These are phyloP conservation scores for Takifugu flavidus DNA, from an alignment of 2,113 vertebrate species.

Conservation along the genomic window DNA sequence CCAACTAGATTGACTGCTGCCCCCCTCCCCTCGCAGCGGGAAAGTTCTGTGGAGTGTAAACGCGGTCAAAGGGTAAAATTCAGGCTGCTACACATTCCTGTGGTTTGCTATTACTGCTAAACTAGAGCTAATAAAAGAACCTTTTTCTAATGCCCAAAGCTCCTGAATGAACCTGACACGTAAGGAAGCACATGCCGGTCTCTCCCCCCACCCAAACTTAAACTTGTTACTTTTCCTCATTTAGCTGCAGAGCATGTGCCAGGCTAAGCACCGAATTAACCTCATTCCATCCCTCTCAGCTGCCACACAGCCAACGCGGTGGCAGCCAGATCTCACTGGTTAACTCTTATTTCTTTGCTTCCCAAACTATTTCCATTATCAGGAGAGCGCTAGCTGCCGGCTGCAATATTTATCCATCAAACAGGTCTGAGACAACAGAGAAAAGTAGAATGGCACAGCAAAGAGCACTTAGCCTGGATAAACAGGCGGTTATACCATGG, in stretches of 20 bases:
- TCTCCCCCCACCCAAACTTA: neutral
- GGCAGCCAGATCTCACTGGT: conserved; percentile 19
- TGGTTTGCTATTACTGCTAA: no score
- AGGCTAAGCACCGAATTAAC: conserved; percentile 4
- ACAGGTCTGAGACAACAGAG: conserved; percentile 64
- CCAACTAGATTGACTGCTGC: no score
- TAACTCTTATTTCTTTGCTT: conserved; percentile 53
- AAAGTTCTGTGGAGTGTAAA: no score
- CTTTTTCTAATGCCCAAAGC: neutral
- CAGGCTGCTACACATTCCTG: no score
- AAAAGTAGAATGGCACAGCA: conserved; percentile 61
- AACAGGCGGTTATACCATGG: conserved; percentile 65
- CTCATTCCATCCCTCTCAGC: conserved; percentile 39
- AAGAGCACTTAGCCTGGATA: conserved; percentile 73
- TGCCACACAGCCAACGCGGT: conserved; percentile 21
- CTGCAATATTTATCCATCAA: conserved; percentile 75
- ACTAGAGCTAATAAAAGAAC: no score
- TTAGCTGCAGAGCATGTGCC: neutral
- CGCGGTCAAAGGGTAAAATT: neutral
- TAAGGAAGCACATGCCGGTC: neutral
- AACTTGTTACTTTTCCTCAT: conserved; percentile 5
- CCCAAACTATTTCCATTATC: conserved; percentile 67
- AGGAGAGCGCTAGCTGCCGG: conserved; percentile 46
- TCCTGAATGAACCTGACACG: neutral
- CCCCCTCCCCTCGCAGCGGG: no score